Percentiles rank a stretch among this genome's conserved stretches.
Conservation (phyloP, 1,140 invertebrate genomes). For the Halictus rubicundus region DNA sequence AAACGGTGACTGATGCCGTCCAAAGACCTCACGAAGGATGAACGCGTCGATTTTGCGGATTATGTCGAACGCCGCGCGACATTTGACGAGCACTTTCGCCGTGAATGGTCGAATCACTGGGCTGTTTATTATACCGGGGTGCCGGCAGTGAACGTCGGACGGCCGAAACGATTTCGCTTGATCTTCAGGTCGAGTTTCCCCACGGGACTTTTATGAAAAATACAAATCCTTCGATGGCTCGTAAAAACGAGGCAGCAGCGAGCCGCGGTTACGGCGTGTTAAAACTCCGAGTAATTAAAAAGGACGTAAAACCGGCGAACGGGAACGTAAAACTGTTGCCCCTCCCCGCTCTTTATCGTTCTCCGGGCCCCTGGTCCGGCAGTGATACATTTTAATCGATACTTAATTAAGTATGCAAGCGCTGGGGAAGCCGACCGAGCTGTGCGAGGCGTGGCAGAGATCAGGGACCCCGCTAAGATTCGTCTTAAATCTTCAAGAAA, state of each 20-base stretch:
- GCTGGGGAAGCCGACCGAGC: no score
- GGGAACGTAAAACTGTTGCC: background rate
- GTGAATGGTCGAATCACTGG: background rate
- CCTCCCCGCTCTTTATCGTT: no score
- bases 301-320: background rate
- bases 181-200: background rate
- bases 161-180: background rate
- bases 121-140: background rate
- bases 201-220: background rate
- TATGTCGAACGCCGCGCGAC: background rate
- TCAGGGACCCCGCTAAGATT: no score
- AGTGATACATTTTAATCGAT: conserved; percentile 18
- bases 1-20: background rate
- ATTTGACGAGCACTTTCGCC: background rate
- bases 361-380: no score
- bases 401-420: conserved; percentile 11
- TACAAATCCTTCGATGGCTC: background rate
- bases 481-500: no score
- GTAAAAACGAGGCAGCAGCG: background rate
- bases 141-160: background rate
- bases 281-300: background rate
- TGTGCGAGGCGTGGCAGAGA: no score
- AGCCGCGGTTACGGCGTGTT: background rate
- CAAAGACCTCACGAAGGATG: background rate
- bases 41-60: background rate